A percentile compares a stretch with the other conserved stretches of the same genome.
Evolutionary conservation across 2,797 vertebrate species (phyloP).

Genomic region (Chaenodraco wilsoni): DNA sequence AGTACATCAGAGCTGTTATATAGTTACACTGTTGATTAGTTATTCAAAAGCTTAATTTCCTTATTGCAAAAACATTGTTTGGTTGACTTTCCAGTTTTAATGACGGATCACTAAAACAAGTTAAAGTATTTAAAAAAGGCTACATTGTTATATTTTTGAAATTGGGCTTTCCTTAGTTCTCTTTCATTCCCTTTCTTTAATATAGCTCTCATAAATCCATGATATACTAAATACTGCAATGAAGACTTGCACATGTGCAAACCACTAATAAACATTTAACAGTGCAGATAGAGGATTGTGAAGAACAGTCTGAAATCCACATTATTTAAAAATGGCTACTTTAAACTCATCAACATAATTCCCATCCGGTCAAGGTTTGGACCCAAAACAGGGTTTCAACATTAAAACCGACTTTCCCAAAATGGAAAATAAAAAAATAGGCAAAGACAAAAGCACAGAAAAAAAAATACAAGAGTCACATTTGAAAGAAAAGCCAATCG

Average conservation of each 20-base stretch:
- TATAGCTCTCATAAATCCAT: not conserved
- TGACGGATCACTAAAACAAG: conserved; percentile 9
- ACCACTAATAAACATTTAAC: conserved; percentile 8
- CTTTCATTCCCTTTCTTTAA: conserved; percentile 28
- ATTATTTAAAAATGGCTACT: conserved; percentile 19
- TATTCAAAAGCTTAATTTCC: conserved; percentile 32
- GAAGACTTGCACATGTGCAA: conserved; percentile 39
- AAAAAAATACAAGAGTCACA: conserved; percentile 42
- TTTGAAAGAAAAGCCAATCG: conserved; percentile 56
- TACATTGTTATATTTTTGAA: conserved; percentile 8
- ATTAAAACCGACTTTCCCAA: conserved; percentile 71
- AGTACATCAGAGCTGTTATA: conserved; percentile 1
- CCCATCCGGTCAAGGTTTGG: conserved; percentile 31
- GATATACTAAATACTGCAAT: conserved; percentile 23
- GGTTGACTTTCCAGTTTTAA: conserved; percentile 28
- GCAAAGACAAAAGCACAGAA: conserved; percentile 30
- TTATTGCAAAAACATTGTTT: conserved; percentile 46
- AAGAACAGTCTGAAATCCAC: conserved; percentile 15
- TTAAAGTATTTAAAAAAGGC: conserved; percentile 23
- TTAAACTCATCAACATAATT: conserved; percentile 25
- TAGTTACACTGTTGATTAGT: conserved; percentile 4
- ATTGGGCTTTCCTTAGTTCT: conserved; percentile 1
- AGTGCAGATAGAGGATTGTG: conserved; percentile 22
- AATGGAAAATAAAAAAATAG: conserved; percentile 72
- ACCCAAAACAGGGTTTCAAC: conserved; percentile 68